Evolutionary conservation across 2,888 invertebrate genomes (phyloP).

Genomic region (Sthenelais limicola): DNA sequence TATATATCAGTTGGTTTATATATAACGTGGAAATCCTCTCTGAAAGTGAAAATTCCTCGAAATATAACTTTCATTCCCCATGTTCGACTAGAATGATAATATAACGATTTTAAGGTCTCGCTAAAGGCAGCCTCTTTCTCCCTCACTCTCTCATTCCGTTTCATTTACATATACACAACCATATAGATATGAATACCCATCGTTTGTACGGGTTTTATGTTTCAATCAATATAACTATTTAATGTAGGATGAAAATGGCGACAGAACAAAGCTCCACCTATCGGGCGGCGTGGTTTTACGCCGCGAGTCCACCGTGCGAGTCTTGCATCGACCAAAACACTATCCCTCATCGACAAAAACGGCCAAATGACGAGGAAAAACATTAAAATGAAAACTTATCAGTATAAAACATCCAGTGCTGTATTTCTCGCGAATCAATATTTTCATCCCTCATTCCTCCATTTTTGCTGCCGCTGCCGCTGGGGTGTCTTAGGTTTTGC

Average conservation of each 20-base stretch:
- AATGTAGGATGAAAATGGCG: constrained; percentile 30
- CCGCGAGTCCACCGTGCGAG: constrained; percentile 12
- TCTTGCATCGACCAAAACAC: constrained; percentile 27
- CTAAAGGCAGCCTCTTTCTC: no score
- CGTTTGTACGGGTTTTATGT: no score
- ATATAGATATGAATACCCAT: no score
- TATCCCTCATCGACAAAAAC: constrained; percentile 31
- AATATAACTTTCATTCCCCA: no score
- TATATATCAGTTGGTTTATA: no score
- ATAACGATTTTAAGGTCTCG: no score
- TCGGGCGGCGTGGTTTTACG: not conserved
- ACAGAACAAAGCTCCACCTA: constrained; percentile 18
- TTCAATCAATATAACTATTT: constrained; percentile 37
- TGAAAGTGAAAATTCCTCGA: no score
- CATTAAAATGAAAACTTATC: constrained; percentile 31
- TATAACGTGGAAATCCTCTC: no score
- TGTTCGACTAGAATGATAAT: no score
- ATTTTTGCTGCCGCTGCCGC: constrained; percentile 26
- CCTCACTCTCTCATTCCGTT: no score
- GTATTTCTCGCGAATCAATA: constrained; percentile 37
- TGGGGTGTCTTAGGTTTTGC: constrained; percentile 29
- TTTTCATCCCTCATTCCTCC: constrained; percentile 36
- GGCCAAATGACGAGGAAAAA: constrained; percentile 25
- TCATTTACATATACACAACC: no score
- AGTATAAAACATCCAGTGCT: constrained; percentile 17